Conservation (phyloP, 2,113 vertebrate species). For the Ciconia maguari region DNA sequence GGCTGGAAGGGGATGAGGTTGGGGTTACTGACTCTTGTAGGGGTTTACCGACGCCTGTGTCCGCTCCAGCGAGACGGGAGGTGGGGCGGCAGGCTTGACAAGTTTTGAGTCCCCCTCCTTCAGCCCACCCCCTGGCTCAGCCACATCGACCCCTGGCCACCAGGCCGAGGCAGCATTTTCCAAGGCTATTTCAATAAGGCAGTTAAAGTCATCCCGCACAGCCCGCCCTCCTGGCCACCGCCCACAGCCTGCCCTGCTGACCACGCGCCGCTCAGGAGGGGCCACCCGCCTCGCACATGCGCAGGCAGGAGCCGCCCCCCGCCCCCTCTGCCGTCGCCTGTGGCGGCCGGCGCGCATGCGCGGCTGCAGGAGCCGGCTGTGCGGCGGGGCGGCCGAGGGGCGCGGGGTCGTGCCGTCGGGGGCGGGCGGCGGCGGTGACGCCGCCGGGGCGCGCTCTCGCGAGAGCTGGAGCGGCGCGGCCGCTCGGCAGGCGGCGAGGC, state of each 20-base stretch:
- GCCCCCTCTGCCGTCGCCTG: not conserved
- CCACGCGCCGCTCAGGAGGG: not conserved
- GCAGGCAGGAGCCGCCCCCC: not conserved
- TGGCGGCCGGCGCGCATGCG: not conserved
- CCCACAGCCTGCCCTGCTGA: too few relatives aligned
- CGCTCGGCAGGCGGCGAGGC: not conserved
- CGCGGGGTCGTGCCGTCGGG: not conserved
- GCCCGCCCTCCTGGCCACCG: not conserved
- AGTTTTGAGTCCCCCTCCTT: not conserved
- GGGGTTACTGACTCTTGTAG: rapidly evolving
- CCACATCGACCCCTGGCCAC: too few relatives aligned
- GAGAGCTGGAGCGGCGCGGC: not conserved
- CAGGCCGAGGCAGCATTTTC: too few relatives aligned
- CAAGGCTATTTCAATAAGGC: rapidly evolving
- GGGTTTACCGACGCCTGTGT: rapidly evolving
- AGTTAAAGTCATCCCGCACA: not conserved
- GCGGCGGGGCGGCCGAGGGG: not conserved
- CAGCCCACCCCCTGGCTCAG: not conserved
- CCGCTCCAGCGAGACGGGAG: too few relatives aligned
- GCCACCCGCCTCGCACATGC: not conserved
- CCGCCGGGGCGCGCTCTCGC: not conserved
- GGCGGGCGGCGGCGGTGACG: not conserved
- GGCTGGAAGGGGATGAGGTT: rapidly evolving
- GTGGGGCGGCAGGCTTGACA: rapidly evolving
- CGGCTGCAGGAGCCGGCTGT: not conserved